Conservation (phyloP, 2,113 vertebrate species). For the Lepidothrix coronata region DNA sequence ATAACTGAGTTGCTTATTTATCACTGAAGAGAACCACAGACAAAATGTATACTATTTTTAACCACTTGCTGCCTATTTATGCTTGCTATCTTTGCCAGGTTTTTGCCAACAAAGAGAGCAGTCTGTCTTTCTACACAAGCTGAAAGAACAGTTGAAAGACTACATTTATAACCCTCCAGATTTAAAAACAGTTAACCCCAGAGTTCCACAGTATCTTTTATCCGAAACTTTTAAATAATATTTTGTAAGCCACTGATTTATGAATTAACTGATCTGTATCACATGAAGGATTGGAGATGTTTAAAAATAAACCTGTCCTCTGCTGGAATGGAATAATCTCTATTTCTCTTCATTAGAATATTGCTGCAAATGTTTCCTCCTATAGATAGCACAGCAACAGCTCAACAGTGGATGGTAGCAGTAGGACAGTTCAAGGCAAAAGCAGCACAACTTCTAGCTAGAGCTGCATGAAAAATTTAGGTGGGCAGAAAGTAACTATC, state of each 20-base stretch:
- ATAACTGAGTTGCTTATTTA: neutral
- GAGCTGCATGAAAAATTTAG: too few species aligned
- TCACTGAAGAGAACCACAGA: neutral
- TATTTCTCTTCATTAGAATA: too few species aligned
- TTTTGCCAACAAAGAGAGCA: neutral
- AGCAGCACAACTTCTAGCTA: too few species aligned
- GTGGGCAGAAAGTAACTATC: too few species aligned
- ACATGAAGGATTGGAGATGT: neutral
- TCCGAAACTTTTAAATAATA: neutral
- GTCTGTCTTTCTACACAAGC: neutral
- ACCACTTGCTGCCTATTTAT: neutral
- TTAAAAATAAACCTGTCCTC: neutral
- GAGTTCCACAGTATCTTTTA: neutral
- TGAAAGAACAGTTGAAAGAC: neutral
- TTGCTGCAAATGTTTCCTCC: too few species aligned
- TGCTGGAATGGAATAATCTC: neutral
- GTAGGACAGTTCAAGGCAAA: too few species aligned
- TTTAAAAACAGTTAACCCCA: neutral
- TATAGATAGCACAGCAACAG: too few species aligned
- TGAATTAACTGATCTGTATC: neutral
- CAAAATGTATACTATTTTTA: neutral
- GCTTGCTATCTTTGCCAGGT: neutral
- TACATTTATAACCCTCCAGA: neutral
- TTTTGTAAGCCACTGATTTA: neutral
- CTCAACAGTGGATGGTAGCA: too few species aligned